Evolutionary conservation across 2,797 vertebrate species (phyloP).

Genomic region (Chiloscyllium punctatum): DNA sequence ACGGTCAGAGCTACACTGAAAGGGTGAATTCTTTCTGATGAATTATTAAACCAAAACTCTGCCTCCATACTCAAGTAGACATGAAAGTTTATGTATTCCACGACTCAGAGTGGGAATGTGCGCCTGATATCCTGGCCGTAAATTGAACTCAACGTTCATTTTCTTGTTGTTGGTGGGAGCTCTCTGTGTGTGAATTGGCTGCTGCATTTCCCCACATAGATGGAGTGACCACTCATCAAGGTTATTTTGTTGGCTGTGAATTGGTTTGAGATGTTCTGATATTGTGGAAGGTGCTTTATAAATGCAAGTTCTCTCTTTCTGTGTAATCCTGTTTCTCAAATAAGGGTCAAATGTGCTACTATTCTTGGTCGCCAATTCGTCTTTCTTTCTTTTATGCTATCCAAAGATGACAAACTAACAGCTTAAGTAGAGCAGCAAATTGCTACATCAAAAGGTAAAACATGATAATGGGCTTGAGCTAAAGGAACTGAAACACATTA

Average conservation of each 20-base stretch:
- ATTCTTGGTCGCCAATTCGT: not conserved
- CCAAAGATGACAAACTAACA: not conserved
- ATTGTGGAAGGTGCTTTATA: not conserved
- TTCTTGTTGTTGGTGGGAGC: not conserved
- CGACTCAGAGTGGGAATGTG: not conserved
- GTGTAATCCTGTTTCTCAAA: not conserved
- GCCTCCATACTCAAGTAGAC: not conserved
- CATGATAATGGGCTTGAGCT: not conserved
- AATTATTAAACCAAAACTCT: too few relatives aligned
- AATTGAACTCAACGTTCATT: not conserved
- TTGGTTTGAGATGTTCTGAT: not conserved
- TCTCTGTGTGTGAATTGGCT: not conserved
- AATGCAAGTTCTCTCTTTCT: not conserved
- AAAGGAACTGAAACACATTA: not conserved
- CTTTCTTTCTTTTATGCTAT: not conserved
- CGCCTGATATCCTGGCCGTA: not conserved
- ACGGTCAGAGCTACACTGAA: not conserved
- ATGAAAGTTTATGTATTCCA: not conserved
- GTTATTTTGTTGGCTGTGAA: not conserved
- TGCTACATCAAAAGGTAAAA: not conserved
- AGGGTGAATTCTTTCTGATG: too few relatives aligned
- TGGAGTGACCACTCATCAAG: not conserved
- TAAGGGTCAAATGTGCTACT: not conserved
- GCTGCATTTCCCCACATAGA: not conserved
- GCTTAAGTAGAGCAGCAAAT: not conserved